Evolutionary conservation across 23 tunicate species (phyloP).

Genomic region (Halocynthia roretzi): DNA sequence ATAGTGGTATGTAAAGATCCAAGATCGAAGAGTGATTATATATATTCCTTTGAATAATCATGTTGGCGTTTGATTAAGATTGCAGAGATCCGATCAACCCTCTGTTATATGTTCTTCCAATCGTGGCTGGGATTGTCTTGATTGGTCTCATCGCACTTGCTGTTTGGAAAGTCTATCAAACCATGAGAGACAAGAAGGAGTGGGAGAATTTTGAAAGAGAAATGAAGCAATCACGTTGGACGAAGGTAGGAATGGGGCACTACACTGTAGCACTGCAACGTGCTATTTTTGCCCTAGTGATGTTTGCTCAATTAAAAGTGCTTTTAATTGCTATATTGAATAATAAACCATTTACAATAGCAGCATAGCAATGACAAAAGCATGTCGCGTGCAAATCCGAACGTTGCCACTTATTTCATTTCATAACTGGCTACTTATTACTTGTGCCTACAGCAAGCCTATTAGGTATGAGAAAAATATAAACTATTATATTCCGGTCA

Average conservation of each 20-base stretch:
- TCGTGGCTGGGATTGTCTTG: conserved; percentile 72
- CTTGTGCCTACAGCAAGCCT: too few species aligned
- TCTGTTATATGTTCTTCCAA: conserved; percentile 47
- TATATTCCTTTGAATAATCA: neutral
- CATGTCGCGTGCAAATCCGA: too few species aligned
- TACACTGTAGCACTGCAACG: neutral
- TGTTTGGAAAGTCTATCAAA: conserved; percentile 72
- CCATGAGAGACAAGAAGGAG: conserved; percentile 62
- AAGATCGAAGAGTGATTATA: neutral
- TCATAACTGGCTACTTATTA: too few species aligned
- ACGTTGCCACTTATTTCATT: too few species aligned
- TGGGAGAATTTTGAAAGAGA: conserved; percentile 80
- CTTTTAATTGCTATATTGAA: neutral
- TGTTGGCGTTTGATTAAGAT: conserved; percentile 24
- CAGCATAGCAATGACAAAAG: too few species aligned
- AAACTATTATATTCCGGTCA: too few species aligned
- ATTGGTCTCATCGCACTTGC: conserved; percentile 50
- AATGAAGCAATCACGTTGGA: conserved; percentile 72
- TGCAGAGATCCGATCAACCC: conserved; percentile 47
- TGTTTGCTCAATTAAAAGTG: neutral
- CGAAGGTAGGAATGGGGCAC: conserved; percentile 30
- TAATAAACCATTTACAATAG: too few species aligned
- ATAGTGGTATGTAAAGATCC: conserved; percentile 31
- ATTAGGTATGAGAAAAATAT: too few species aligned
- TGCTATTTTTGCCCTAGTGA: neutral